Evolutionary conservation across 2,113 vertebrate species (phyloP).

Genomic region (Platichthys stellatus): DNA sequence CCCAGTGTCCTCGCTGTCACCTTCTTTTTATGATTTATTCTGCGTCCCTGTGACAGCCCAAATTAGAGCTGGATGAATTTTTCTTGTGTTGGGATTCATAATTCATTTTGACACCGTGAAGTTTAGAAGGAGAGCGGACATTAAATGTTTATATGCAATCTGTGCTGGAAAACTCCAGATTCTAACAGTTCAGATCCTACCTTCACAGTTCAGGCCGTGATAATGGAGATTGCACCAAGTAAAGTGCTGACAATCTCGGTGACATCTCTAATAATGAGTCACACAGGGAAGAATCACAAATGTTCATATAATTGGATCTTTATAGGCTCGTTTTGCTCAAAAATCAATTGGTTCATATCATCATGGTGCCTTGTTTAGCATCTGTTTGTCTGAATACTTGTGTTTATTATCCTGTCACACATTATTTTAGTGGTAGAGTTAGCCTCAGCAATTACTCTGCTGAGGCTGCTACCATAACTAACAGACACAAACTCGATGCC

Average conservation of each 20-base stretch:
- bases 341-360: too few species aligned
- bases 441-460: too few species aligned
- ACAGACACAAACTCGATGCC: too few species aligned
- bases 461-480: too few species aligned
- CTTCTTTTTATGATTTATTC: conserved; percentile 53
- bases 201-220: neutral
- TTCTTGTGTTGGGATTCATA: conserved; percentile 3
- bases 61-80: conserved; percentile 8
- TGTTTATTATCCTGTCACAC: too few species aligned
- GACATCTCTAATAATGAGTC: too few species aligned
- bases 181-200: neutral
- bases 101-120: conserved; percentile 8
- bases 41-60: conserved; percentile 10
- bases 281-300: neutral
- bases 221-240: neutral
- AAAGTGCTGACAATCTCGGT: neutral
- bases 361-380: too few species aligned
- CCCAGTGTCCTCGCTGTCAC: conserved; percentile 57
- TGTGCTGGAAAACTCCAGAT: neutral
- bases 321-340: neutral
- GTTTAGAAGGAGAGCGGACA: neutral
- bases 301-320: neutral
- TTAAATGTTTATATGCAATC: neutral
- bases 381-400: too few species aligned
- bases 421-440: too few species aligned